Base-by-base conservation (phyloP, 2,797 vertebrate genomes). In the Pyrocephalus nanus region DNA sequence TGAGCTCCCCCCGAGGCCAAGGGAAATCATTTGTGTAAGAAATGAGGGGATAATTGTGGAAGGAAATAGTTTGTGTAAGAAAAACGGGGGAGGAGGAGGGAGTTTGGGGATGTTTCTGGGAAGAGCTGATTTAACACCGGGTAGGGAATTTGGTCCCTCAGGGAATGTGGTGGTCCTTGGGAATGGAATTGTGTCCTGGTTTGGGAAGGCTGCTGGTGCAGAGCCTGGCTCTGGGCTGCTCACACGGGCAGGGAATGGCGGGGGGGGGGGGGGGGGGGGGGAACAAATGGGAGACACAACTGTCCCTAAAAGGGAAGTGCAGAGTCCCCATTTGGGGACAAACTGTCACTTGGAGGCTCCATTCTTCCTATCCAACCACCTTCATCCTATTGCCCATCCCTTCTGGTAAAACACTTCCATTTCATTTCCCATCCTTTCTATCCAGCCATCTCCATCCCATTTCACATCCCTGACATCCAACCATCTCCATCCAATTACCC, bases 11-110 rank as follows among this genome's bases (percentile, higher is more conserved):
- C 0, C 0, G 71, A 76, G 42, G 48, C 27, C 23, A 90, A 93
- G 81, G 57, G 82, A 74, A 94, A 97, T 90, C 6, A 84, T 85
- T 95, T 88, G 66, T 43, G 21, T 80, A 85, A 92, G 95, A 86
- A 93, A 78, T 29, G 6, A 51, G 50, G 27, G 50, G 29, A 51
- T 51, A 60, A 60, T 93, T 81, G 67, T 32, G 20, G 61, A 76
- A 91, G 95, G 82, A 93, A 79, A 92, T 40, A 11, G 50, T 18
- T 29, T 4, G 50, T 51, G 50, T 51, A 17, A 29, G 16, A 11
- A 29, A 18, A 51, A 51, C 43, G 43, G 8, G 14, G 15, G 42
- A 54, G 8, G 67, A 81, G 3, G 9, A 9, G 42, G 57, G 11
- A n/a, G n/a, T n/a, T n/a, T n/a, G 67, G 81, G 65, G 81, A 66